Conservation (phyloP, 2,113 vertebrate species). For the Channa maculata region DNA sequence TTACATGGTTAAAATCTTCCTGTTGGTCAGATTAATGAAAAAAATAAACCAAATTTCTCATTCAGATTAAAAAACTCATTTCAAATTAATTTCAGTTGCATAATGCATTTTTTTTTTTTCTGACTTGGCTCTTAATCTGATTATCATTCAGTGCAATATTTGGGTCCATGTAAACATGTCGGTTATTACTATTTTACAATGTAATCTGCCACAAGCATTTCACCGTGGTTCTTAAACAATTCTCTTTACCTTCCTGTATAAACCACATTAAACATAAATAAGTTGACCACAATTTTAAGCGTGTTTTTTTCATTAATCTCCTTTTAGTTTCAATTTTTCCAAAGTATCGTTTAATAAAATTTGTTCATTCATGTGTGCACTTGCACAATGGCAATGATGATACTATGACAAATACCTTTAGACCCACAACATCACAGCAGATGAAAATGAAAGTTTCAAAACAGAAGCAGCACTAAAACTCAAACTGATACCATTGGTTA, state of each 20-base stretch:
- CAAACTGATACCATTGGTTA: background rate
- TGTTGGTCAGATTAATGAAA: too few species aligned
- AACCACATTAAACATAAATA: fast-evolving
- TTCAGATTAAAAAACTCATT: too few species aligned
- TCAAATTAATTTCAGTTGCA: too few species aligned
- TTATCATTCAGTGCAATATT: too few species aligned
- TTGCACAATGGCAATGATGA: background rate
- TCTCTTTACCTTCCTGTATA: background rate
- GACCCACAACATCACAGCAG: background rate
- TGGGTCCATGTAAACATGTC: too few species aligned
- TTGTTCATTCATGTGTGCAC: background rate
- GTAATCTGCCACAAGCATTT: background rate
- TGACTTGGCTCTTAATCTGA: too few species aligned
- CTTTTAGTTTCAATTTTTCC: background rate
- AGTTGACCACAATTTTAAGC: background rate
- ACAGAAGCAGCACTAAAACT: background rate
- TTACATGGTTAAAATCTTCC: too few species aligned
- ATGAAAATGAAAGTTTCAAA: background rate
- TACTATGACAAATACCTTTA: background rate
- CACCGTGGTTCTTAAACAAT: background rate
- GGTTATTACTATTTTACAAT: too few species aligned
- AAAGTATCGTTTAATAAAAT: too few species aligned
- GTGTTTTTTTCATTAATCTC: too few species aligned
- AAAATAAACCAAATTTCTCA: too few species aligned
- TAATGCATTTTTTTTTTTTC: too few species aligned